Base-by-base conservation (phyloP, 1,140 invertebrate species). In the Galleria mellonella region DNA sequence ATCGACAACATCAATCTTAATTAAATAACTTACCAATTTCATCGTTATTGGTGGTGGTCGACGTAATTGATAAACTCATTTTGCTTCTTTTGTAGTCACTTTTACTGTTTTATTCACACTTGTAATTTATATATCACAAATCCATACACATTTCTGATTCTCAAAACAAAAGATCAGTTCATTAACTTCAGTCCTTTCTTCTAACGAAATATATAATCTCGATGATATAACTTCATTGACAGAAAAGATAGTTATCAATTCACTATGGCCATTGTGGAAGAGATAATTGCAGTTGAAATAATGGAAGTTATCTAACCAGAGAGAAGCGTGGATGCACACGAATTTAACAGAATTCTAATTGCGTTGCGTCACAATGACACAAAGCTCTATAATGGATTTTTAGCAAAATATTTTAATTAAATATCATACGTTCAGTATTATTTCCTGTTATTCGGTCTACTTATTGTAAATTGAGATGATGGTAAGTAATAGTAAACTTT, bases 1-100 rank as follows among this genome's bases (percentile, higher is more conserved):
- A 23, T 23, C 17, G 10, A 13, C 36, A 33, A 17, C 2, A 15
- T 48, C 10, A 17, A 38, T 37, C 12, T 17, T n/a, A 4, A 17
- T 17, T 37, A n/a, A 8, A 17, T 17, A 47, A 72, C 73, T 76
- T 68, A 79, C 72, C 73, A 40, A 76, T 55, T 66, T 79, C 75
- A 30, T 79, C 75, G 53, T 60, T 65, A 47, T 65, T 66, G 44
- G 51, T 47, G 32, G 52, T 44, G 35, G 48, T 57, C 5, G 58
- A 48, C 7, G 63, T 43, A 17, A 65, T 49, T 40, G 62, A 65
- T 15, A 68, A 46, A 55, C 68, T 75, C 69, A 76, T 76, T 61
- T 72, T 70, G 29, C 47, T 39, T 9, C 15, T 9, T 12, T 31
- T 9, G 6, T 35, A 10, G 35, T 35, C n/a, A n/a, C n/a, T n/a